Percentiles rank a stretch among this genome's conserved stretches.
These are phyloP conservation scores for Danaus chrysippus DNA, from an alignment of 2,888 invertebrate species.

Conservation along the genomic window DNA sequence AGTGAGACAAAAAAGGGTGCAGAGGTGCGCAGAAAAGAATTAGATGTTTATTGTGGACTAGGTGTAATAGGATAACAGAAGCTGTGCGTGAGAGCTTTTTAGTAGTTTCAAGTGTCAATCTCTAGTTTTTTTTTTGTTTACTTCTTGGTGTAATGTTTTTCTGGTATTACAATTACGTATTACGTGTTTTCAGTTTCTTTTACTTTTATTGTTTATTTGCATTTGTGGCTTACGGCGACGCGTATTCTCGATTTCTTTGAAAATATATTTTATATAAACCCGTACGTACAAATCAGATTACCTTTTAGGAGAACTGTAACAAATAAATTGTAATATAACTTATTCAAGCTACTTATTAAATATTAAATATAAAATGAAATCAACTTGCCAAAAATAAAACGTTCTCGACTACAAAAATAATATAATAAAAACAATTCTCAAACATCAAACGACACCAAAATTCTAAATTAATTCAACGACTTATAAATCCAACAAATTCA, in stretches of 20 bases:
- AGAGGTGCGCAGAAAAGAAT: slow-evolving; percentile 77
- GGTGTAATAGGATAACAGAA: slow-evolving; percentile 69
- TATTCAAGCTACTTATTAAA: too few relatives aligned
- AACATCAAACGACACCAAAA: slow-evolving; percentile 12
- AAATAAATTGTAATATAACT: too few relatives aligned
- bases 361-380: too few relatives aligned
- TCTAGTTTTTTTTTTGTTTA: slow-evolving; percentile 31
- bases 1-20: slow-evolving; percentile 55
- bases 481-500: slow-evolving; percentile 48
- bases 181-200: slow-evolving; percentile 5
- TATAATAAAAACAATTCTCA: background rate
- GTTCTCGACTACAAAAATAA: background rate
- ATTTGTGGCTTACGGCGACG: background rate
- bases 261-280: too few relatives aligned
- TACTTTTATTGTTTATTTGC: background rate
- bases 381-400: background rate
- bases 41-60: slow-evolving; percentile 75
- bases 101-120: slow-evolving; percentile 51
- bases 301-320: too few relatives aligned
- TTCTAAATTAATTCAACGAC: slow-evolving; percentile 45
- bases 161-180: slow-evolving; percentile 26
- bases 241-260: too few relatives aligned
- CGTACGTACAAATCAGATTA: too few relatives aligned
- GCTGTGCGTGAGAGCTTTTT: slow-evolving; percentile 57
- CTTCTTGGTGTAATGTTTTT: slow-evolving; percentile 31